These are phyloP conservation scores for Embiotoca jacksoni DNA, from an alignment of 2,113 vertebrate genomes.

Conservation along the genomic window DNA sequence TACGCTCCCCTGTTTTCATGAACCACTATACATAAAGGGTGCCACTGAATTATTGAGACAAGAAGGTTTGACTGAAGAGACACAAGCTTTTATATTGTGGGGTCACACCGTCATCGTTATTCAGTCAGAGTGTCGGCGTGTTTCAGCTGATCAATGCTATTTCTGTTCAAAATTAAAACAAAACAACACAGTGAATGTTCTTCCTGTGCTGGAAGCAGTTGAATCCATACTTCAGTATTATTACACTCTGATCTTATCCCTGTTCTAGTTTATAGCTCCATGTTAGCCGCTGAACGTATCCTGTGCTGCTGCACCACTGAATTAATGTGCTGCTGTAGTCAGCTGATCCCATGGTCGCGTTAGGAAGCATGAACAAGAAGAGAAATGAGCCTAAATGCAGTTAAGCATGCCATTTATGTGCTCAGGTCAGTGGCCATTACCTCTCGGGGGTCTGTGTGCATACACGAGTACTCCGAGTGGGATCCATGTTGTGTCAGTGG, in stretches of 20 bases:
- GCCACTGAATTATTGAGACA: conserved; percentile 80
- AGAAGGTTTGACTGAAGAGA: conserved; percentile 35
- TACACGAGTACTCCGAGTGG: conserved; percentile 10
- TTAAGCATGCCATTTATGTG: conserved; percentile 53
- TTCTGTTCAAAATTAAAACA: too few relatives aligned
- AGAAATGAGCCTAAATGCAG: conserved; percentile 44
- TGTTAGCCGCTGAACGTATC: neutral
- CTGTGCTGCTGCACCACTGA: conserved; percentile 10
- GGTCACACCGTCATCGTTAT: neutral
- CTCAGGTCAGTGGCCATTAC: conserved; percentile 52
- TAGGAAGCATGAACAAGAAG: neutral
- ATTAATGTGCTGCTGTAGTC: conserved; percentile 44
- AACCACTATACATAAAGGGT: conserved; percentile 66
- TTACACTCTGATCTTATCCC: neutral
- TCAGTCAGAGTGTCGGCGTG: too few relatives aligned
- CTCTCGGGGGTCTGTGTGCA: conserved; percentile 25
- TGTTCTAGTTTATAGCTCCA: neutral
- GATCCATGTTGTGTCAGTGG: neutral
- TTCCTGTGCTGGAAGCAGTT: neutral
- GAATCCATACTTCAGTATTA: neutral
- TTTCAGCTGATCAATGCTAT: too few relatives aligned
- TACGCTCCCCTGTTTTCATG: conserved; percentile 52
- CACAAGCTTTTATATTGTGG: neutral
- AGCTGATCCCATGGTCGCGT: conserved; percentile 11
- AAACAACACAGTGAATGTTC: too few relatives aligned